Evolutionary conservation across 2,113 vertebrate genomes (phyloP).

Genomic region (Mus spicilegus): DNA sequence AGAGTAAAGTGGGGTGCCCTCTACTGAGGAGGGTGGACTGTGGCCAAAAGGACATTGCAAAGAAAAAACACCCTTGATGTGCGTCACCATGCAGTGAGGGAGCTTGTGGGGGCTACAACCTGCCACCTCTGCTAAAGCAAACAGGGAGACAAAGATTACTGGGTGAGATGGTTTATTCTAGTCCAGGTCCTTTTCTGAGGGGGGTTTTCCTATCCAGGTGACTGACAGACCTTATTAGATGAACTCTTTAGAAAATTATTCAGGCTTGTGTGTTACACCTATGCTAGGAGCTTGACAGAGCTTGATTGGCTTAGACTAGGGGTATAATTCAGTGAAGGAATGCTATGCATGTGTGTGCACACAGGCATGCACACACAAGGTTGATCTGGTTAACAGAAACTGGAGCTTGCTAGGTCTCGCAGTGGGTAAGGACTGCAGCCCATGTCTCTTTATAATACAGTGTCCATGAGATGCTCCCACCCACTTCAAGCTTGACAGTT

Average conservation of each 20-base stretch:
- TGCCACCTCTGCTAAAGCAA: background rate
- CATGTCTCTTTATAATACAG: background rate
- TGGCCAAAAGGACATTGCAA: background rate
- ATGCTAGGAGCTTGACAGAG: background rate
- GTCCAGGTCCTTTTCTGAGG: background rate
- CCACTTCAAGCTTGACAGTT: background rate
- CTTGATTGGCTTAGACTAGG: background rate
- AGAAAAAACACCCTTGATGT: fast-evolving
- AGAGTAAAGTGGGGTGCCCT: background rate
- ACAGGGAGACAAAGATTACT: background rate
- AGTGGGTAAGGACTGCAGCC: background rate
- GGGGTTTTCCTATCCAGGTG: background rate
- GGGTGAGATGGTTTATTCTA: background rate
- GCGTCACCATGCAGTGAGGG: background rate
- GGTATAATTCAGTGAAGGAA: too few species aligned
- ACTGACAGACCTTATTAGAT: background rate
- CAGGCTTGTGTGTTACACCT: background rate
- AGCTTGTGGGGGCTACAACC: background rate
- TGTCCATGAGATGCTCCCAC: background rate
- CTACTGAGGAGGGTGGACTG: background rate
- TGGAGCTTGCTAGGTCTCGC: too few species aligned
- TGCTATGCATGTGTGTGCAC: background rate
- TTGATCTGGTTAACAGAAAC: background rate
- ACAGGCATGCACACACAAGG: background rate
- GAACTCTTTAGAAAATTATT: background rate